Conservation (phyloP, 2,888 invertebrate genomes). For the Rhagonycha fulva region DNA sequence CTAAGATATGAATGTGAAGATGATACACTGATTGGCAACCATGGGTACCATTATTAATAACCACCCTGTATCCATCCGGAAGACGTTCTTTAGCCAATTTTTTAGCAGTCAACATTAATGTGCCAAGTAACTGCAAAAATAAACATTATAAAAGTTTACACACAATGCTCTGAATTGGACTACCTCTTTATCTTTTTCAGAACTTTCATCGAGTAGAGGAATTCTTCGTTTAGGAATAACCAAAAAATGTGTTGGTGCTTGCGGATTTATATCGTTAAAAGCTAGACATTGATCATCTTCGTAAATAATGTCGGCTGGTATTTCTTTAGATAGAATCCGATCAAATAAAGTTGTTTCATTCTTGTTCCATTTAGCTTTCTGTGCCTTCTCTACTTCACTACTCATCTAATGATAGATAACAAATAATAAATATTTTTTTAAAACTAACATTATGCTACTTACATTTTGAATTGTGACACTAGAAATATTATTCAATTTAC, state of each 20-base stretch:
- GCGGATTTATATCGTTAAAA: slow-evolving; percentile 79
- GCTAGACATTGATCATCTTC: slow-evolving; percentile 82
- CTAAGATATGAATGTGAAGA: slow-evolving; percentile 80
- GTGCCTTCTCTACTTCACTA: slow-evolving; percentile 50
- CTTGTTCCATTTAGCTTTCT: slow-evolving; percentile 38
- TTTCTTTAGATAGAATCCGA: slow-evolving; percentile 76
- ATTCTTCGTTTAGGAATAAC: slow-evolving; percentile 81
- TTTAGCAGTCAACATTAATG: slow-evolving; percentile 70
- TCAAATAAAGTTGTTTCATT: slow-evolving; percentile 70
- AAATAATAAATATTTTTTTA: background rate
- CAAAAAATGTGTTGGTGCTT: slow-evolving; percentile 83
- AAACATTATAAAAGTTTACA: background rate
- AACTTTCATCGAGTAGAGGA: slow-evolving; percentile 64
- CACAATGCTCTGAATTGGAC: background rate
- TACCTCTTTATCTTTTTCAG: slow-evolving; percentile 57
- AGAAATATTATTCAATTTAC: background rate
- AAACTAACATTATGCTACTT: background rate
- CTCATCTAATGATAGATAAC: slow-evolving; percentile 43
- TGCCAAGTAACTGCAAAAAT: slow-evolving; percentile 67
- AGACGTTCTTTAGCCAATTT: slow-evolving; percentile 65
- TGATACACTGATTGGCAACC: slow-evolving; percentile 87
- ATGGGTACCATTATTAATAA: slow-evolving; percentile 79
- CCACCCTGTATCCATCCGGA: slow-evolving; percentile 73
- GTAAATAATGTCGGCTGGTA: slow-evolving; percentile 80
- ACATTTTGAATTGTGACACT: background rate